These are phyloP conservation scores for Dicerorhinus sumatrensis DNA, from an alignment of 2,113 vertebrate genomes.

Conservation along the genomic window DNA sequence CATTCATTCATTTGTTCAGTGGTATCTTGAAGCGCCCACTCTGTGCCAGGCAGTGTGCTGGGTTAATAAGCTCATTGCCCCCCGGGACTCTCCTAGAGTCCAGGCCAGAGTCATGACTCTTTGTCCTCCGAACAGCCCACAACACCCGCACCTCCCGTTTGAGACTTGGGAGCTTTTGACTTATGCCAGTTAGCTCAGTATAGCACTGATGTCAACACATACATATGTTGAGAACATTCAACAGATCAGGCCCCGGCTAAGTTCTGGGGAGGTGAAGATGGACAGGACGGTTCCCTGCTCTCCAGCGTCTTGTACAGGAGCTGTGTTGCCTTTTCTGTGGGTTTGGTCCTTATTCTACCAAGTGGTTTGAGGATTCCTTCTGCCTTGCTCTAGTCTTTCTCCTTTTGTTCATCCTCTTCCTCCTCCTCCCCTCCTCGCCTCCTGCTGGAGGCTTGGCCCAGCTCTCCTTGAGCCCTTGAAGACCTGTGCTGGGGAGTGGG, in stretches of 20 bases:
- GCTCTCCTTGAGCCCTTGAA: background rate
- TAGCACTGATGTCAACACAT: background rate
- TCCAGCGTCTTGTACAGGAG: background rate
- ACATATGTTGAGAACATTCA: background rate
- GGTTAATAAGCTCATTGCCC: background rate
- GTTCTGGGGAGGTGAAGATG: background rate
- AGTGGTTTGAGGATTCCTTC: background rate
- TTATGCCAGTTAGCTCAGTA: background rate
- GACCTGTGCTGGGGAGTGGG: background rate
- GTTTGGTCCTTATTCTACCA: background rate
- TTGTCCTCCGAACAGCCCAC: background rate
- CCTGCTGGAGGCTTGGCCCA: background rate
- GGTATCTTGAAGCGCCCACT: background rate
- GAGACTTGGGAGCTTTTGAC: background rate
- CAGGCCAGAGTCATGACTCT: background rate
- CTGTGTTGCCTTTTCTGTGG: background rate
- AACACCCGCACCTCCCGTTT: background rate
- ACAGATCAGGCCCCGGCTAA: background rate
- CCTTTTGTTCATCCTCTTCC: background rate
- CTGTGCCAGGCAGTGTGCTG: background rate
- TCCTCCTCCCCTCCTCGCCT: too few species aligned
- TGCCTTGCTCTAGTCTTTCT: background rate
- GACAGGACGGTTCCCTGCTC: background rate
- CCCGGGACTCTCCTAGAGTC: background rate
- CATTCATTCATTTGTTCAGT: background rate